phyloP scores from a whole-genome alignment of 2,797 vertebrate species.

The Poeciliopsis turneri region DNA sequence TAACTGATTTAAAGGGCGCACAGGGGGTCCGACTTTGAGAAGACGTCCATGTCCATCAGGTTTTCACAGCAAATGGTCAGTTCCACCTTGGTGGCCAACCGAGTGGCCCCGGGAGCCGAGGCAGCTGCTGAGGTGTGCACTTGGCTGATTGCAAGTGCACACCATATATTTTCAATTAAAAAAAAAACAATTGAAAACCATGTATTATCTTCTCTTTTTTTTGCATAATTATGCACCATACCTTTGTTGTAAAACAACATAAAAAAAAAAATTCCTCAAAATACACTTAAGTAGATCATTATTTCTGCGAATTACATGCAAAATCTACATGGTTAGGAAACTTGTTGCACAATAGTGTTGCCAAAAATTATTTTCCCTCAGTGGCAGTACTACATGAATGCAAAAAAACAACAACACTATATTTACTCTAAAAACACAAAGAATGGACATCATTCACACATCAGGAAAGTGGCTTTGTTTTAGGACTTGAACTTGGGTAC shows the following conservation, averaged over 20 bases:
- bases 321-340: neutral
- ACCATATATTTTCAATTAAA: neutral
- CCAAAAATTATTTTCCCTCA: no score
- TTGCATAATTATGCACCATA: neutral
- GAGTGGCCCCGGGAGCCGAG: conserved; percentile 59
- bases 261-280: neutral
- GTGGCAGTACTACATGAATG: neutral
- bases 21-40: conserved; percentile 91
- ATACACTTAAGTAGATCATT: neutral
- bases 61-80: conserved; percentile 87
- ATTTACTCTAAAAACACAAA: neutral
- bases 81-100: conserved; percentile 87
- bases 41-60: conserved; percentile 90
- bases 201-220: neutral
- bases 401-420: neutral
- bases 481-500: neutral
- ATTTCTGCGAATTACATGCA: neutral
- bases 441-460: neutral
- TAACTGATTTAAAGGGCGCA: conserved; percentile 82
- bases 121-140: conserved; percentile 33
- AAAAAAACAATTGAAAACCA: neutral
- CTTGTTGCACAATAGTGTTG: neutral
- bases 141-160: neutral
- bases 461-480: neutral
- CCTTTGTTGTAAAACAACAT: neutral